phyloP scores from a whole-genome alignment of 2,888 invertebrate species.

The Hirtodrosophila histrioides region DNA sequence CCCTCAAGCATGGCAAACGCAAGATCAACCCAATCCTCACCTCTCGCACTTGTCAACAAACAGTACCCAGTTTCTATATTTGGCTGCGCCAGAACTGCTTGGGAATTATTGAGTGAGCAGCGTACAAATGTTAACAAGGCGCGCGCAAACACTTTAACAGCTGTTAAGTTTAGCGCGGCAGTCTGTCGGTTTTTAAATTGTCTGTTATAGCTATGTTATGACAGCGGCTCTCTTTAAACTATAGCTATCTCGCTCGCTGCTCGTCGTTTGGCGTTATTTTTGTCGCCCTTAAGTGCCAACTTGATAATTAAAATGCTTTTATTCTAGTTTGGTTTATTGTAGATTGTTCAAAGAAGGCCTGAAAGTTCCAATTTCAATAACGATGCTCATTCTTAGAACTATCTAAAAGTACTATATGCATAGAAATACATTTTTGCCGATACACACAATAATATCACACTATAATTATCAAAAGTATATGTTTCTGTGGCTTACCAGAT shows the following conservation, averaged over 20 bases:
- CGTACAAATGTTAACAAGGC: conserved; percentile 3
- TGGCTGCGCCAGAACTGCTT: conserved; percentile 44
- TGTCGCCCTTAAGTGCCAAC: conserved; percentile 23
- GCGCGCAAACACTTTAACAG: background rate
- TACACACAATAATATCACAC: no score
- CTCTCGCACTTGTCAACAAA: conserved; percentile 24
- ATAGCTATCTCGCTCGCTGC: background rate
- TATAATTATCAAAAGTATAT: no score
- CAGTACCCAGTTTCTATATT: background rate
- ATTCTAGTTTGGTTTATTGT: background rate
- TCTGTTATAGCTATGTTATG: conserved; percentile 9
- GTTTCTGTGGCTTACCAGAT: no score
- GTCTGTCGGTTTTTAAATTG: background rate
- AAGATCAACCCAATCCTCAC: conserved; percentile 79
- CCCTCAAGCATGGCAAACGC: conserved; percentile 70
- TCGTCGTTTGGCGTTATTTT: conserved; percentile 11
- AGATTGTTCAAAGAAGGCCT: background rate
- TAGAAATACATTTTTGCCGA: no score
- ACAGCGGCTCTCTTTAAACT: background rate
- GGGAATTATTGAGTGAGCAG: conserved; percentile 46
- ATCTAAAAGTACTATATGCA: no score
- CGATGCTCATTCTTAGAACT: no score
- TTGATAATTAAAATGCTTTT: conserved; percentile 19
- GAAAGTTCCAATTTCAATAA: background rate
- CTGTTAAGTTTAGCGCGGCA: conserved; percentile 1